Conservation (phyloP, 2,888 invertebrate genomes). For the Dolichopus griseipennis region DNA sequence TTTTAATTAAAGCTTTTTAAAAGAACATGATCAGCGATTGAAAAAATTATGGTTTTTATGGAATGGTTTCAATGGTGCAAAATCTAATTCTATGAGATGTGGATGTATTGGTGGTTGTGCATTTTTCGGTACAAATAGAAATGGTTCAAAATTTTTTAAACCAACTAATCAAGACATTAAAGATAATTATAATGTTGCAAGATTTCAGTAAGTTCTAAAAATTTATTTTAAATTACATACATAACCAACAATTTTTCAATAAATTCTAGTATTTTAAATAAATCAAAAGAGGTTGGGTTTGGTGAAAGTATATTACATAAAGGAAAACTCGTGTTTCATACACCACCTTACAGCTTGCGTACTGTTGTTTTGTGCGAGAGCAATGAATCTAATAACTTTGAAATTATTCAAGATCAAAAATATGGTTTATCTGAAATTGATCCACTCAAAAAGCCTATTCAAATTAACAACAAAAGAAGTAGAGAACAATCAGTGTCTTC, state of each 20-base stretch:
- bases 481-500: neutral
- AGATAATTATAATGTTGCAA: constrained; percentile 75
- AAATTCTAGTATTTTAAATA: constrained; percentile 56
- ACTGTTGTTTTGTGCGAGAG: constrained; percentile 45
- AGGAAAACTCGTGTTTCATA: constrained; percentile 79
- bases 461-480: neutral
- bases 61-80: constrained; percentile 49
- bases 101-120: constrained; percentile 92
- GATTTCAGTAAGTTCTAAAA: constrained; percentile 41
- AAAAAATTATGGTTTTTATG: constrained; percentile 93
- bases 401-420: neutral
- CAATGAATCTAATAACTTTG: neutral
- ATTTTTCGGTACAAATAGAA: constrained; percentile 89
- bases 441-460: neutral
- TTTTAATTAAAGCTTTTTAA: constrained; percentile 51
- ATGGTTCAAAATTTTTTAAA: constrained; percentile 81
- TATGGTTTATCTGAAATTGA: neutral
- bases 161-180: constrained; percentile 70
- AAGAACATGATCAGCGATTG: constrained; percentile 72
- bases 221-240: no score
- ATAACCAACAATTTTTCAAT: constrained; percentile 9
- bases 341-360: constrained; percentile 74
- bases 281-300: constrained; percentile 77
- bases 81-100: constrained; percentile 63
- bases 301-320: constrained; percentile 89